Conservation (phyloP, 92 coral and sea anemone genomes). For the Pocillopora meandrina region DNA sequence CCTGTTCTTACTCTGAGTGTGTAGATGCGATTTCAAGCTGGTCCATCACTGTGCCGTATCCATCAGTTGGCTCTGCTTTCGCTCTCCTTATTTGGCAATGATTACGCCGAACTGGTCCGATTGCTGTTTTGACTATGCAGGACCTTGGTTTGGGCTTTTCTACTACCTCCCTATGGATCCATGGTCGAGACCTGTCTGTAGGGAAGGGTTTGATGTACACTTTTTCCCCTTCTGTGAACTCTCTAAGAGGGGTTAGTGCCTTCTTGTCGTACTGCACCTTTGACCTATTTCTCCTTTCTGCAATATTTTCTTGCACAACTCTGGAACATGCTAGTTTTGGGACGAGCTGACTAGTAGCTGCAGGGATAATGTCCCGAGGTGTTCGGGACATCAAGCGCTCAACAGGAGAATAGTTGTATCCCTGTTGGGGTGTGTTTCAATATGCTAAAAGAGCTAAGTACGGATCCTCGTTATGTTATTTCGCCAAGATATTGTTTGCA, state of each 20-base stretch:
- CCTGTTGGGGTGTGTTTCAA: conserved; percentile 37
- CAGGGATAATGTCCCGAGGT: conserved; percentile 11
- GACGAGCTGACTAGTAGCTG: background rate
- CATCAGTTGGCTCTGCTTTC: conserved; percentile 9
- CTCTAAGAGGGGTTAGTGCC: background rate
- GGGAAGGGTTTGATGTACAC: conserved; percentile 25
- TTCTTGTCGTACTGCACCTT: conserved; percentile 14
- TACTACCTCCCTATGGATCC: conserved; percentile 32
- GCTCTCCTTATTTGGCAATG: conserved; percentile 36
- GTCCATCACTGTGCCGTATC: background rate
- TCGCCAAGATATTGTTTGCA: conserved; percentile 22
- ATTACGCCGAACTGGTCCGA: conserved; percentile 26
- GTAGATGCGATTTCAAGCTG: too few species aligned
- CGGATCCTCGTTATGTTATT: conserved; percentile 43
- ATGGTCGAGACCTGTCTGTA: conserved; percentile 32
- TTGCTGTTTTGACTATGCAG: conserved; percentile 26
- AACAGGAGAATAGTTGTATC: conserved; percentile 37
- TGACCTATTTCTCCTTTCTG: conserved; percentile 5
- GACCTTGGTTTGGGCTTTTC: conserved; percentile 27
- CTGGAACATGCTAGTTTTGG: background rate
- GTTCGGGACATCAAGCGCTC: conserved; percentile 42
- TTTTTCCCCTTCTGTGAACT: conserved; percentile 10
- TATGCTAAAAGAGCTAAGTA: conserved; percentile 37
- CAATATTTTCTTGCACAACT: background rate
- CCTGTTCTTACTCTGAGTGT: background rate